phyloP scores from a whole-genome alignment of 2,113 vertebrate species.

The Oryzias curvinotus region DNA sequence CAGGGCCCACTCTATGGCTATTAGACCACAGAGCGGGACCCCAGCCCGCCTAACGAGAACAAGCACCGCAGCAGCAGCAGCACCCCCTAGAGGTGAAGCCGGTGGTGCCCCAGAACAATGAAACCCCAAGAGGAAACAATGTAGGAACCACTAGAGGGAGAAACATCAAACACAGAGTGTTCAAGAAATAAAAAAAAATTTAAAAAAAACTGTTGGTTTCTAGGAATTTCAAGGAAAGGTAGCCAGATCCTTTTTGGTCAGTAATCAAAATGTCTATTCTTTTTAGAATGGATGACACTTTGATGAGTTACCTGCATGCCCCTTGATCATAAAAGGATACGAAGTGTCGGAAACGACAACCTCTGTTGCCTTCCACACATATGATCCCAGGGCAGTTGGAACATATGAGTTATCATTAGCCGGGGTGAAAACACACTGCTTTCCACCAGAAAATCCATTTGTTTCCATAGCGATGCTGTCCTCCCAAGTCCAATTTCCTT shows the following conservation, averaged over 20 bases:
- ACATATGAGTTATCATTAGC: conserved; percentile 63
- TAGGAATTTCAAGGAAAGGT: background rate
- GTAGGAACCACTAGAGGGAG: too few relatives aligned
- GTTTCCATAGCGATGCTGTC: conserved; percentile 62
- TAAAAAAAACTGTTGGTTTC: background rate
- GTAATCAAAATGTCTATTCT: too few relatives aligned
- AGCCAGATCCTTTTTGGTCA: too few relatives aligned
- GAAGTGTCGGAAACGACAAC: conserved; percentile 30
- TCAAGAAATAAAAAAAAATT: background rate
- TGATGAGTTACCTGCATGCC: conserved; percentile 12
- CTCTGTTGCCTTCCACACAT: conserved; percentile 26
- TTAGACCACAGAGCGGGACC: too few relatives aligned
- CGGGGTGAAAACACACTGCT: conserved; percentile 54
- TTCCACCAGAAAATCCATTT: conserved; percentile 64
- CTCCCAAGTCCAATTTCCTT: conserved; percentile 57
- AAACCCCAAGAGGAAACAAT: too few relatives aligned
- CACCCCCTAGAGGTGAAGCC: too few relatives aligned
- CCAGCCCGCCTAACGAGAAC: too few relatives aligned
- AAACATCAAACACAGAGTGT: too few relatives aligned
- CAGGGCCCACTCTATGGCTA: too few relatives aligned
- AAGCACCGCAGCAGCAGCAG: too few relatives aligned
- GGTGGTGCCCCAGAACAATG: too few relatives aligned
- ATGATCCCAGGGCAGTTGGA: conserved; percentile 35
- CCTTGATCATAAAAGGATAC: conserved; percentile 20
- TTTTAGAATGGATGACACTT: background rate